A percentile compares a stretch with the other conserved stretches of the same genome.
phyloP scores from a whole-genome alignment of 2,113 vertebrate genomes.

The Rhegmatorhina hoffmannsi region DNA sequence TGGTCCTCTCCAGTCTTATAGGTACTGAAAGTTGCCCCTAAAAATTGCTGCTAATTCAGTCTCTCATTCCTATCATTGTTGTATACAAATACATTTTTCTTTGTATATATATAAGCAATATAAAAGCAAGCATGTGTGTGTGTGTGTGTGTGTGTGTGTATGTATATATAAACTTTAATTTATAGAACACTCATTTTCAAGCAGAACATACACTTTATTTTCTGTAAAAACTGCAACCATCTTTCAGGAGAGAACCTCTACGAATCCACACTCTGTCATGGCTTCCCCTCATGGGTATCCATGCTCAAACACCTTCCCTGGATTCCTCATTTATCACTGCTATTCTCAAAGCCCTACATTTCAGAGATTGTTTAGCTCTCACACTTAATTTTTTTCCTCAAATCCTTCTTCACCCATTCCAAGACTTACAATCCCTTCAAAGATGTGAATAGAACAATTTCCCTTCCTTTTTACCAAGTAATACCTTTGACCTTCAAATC shows the following conservation, averaged over 20 bases:
- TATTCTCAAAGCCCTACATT: neutral
- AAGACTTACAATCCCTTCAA: neutral
- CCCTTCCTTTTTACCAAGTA: neutral
- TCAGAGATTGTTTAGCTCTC: neutral
- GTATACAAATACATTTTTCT: neutral
- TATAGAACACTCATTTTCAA: neutral
- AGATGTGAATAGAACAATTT: neutral
- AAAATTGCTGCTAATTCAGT: neutral
- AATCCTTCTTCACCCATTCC: neutral
- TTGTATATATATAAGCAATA: neutral
- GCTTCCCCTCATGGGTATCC: neutral
- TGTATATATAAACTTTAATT: neutral
- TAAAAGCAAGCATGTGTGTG: neutral
- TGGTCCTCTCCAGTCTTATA: neutral
- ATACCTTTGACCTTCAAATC: neutral
- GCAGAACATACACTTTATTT: neutral
- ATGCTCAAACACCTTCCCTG: neutral
- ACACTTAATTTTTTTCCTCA: neutral
- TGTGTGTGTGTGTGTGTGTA: neutral
- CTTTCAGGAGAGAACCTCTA: neutral
- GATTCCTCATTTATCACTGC: neutral
- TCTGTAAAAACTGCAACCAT: neutral
- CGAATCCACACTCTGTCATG: neutral
- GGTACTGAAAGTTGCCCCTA: neutral
- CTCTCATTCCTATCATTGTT: neutral